phyloP scores from a whole-genome alignment of 2,113 vertebrate genomes.

The Trochalopteron elliotii region DNA sequence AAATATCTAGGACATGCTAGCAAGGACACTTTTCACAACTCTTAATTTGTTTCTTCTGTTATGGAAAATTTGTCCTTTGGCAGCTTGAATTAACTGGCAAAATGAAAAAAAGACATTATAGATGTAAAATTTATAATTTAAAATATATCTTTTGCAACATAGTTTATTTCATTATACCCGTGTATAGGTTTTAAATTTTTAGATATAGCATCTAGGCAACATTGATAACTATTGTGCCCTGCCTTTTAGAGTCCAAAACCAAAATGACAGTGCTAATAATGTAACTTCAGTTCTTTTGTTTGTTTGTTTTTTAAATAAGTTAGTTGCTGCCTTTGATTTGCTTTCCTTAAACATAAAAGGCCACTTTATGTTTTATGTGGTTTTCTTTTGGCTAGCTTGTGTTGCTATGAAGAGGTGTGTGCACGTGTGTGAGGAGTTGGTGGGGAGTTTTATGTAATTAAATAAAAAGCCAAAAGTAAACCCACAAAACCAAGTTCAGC shows the following conservation, averaged over 20 bases:
- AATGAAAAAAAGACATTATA: not conserved
- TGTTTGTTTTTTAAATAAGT: not conserved
- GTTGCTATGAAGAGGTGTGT: not conserved
- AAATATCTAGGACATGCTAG: not conserved
- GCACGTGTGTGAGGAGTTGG: not conserved
- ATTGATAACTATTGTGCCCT: not conserved
- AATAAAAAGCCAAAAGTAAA: not conserved
- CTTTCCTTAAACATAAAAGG: not conserved
- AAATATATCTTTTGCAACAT: not conserved
- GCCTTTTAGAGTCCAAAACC: not conserved
- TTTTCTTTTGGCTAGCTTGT: not conserved
- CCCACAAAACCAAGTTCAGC: not conserved
- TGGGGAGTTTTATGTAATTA: not conserved
- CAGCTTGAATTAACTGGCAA: not conserved
- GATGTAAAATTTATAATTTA: not conserved
- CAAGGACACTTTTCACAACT: not conserved
- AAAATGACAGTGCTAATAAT: not conserved
- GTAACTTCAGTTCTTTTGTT: not conserved
- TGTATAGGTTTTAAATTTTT: not conserved
- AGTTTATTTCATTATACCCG: not conserved
- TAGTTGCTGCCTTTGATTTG: not conserved
- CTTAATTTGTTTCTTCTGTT: not conserved
- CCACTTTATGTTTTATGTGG: not conserved
- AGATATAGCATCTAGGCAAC: not conserved
- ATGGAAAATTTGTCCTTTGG: not conserved